Percentiles rank a stretch among this genome's conserved stretches.
Conservation (phyloP, 2,888 invertebrate genomes). For the Dryococelus australis region DNA sequence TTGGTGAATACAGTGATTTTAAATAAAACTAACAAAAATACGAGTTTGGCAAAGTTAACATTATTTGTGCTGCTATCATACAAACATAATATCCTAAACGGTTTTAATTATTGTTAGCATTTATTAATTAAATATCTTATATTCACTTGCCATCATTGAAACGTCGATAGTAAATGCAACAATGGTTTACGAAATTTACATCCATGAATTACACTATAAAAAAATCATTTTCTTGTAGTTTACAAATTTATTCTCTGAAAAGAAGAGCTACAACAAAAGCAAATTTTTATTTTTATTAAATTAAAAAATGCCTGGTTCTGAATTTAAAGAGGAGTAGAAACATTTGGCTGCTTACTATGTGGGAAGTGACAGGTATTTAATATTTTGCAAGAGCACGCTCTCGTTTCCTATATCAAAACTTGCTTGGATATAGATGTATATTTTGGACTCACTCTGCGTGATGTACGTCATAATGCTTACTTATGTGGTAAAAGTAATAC, state of each 20-base stretch:
- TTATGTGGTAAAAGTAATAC: slow-evolving; percentile 17
- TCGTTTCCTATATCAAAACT: slow-evolving; percentile 6
- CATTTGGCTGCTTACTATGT: slow-evolving; percentile 17
- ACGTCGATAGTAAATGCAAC: too few relatives aligned
- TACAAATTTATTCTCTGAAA: background rate
- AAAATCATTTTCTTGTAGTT: background rate
- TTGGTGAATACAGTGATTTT: too few relatives aligned
- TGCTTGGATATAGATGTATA: background rate
- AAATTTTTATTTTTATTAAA: background rate
- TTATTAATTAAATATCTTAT: too few relatives aligned
- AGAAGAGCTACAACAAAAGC: too few relatives aligned
- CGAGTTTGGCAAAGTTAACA: background rate
- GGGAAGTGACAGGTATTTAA: slow-evolving; percentile 7
- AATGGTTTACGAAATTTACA: too few relatives aligned
- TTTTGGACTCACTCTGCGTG: slow-evolving; percentile 26
- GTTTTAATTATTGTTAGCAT: too few relatives aligned
- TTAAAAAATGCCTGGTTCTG: background rate
- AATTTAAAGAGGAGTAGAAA: background rate
- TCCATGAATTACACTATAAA: too few relatives aligned
- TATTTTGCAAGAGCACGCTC: background rate
- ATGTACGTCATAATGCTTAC: too few relatives aligned
- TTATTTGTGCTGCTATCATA: too few relatives aligned
- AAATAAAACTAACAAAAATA: background rate
- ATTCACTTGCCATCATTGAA: too few relatives aligned
- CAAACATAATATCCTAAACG: too few relatives aligned